Conservation (phyloP, 2,888 invertebrate species). For the Koerneria pararmatus region DNA sequence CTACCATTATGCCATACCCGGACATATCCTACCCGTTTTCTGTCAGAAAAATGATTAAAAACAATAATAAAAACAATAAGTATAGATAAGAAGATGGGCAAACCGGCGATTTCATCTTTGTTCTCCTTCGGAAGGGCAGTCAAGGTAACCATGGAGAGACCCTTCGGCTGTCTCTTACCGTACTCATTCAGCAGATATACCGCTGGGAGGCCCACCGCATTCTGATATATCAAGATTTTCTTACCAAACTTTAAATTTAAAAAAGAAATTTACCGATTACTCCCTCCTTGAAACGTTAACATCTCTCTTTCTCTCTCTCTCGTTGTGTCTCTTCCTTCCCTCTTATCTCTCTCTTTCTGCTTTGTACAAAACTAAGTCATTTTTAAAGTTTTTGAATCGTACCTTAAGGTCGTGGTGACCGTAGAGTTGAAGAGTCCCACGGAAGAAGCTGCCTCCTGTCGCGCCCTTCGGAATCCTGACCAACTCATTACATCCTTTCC, state of each 20-base stretch:
- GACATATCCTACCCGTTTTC: no score
- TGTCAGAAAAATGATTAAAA: no score
- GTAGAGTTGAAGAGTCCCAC: constrained; percentile 75
- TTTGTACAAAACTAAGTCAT: no score
- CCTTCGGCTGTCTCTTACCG: constrained; percentile 32
- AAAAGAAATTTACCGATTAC: constrained; percentile 24
- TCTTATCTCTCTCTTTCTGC: no score
- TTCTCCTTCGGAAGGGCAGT: constrained; percentile 26
- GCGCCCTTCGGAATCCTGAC: constrained; percentile 61
- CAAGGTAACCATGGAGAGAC: constrained; percentile 32
- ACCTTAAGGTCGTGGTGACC: constrained; percentile 22
- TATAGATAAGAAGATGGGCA: no score
- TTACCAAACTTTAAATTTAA: neutral
- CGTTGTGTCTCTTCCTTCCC: no score
- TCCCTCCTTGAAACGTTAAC: constrained; percentile 12
- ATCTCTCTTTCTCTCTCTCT: no score
- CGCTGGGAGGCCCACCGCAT: constrained; percentile 9
- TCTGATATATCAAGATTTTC: neutral
- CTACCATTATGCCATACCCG: no score
- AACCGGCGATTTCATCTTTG: constrained; percentile 19
- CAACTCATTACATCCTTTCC: neutral
- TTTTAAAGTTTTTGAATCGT: no score
- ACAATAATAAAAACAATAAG: no score
- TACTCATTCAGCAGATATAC: constrained; percentile 20
- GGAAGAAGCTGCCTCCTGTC: constrained; percentile 71